phyloP scores from a whole-genome alignment of 2,113 vertebrate genomes.

The Eidolon helvum region DNA sequence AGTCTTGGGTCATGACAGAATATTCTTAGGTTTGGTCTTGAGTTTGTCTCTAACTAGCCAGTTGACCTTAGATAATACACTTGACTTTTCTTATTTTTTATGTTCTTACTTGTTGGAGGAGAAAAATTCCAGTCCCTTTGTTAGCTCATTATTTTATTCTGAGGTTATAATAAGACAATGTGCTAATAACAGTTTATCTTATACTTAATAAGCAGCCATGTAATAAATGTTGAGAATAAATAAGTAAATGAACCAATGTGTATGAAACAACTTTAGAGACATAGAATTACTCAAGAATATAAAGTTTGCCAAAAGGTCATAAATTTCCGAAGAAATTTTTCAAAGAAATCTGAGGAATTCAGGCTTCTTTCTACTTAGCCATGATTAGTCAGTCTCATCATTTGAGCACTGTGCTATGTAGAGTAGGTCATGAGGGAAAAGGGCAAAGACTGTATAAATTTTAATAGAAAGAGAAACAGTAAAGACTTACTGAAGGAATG shows the following conservation, averaged over 20 bases:
- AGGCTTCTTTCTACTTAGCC: neutral
- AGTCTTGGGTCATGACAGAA: neutral
- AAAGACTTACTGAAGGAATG: neutral
- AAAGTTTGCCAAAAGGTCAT: neutral
- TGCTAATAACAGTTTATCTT: neutral
- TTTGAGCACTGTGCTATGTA: neutral
- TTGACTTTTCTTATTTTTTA: neutral
- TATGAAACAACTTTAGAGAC: neutral
- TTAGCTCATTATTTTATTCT: neutral
- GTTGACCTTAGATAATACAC: neutral
- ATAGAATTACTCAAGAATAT: neutral
- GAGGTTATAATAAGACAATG: neutral
- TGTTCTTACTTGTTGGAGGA: neutral
- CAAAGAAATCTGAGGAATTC: neutral
- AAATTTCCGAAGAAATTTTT: neutral
- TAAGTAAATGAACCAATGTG: neutral
- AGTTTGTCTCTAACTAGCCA: neutral
- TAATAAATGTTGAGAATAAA: conserved; percentile 3
- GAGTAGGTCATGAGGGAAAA: neutral
- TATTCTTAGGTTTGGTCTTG: neutral
- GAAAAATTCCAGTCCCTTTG: neutral
- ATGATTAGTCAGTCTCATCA: neutral
- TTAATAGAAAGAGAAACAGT: neutral
- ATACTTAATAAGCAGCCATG: neutral
- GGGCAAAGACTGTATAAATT: neutral